These are phyloP conservation scores for Calephelis nemesis DNA, from an alignment of 1,140 invertebrate genomes.

Conservation along the genomic window DNA sequence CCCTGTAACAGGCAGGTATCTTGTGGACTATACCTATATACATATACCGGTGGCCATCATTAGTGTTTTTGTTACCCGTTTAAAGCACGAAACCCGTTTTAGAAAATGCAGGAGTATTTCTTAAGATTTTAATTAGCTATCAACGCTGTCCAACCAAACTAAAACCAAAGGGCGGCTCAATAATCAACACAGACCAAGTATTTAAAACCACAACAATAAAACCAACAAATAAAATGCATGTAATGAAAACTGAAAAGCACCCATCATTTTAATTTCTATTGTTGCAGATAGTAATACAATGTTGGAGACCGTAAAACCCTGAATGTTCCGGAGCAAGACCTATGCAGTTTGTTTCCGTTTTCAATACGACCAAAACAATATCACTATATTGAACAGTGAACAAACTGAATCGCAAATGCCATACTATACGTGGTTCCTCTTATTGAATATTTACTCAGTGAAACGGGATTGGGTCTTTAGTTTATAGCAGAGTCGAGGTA, in stretches of 20 bases:
- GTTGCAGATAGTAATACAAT: constrained; percentile 9
- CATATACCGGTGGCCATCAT: no score
- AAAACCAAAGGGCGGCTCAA: no score
- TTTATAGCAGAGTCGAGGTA: constrained; percentile 42
- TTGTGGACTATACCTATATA: no score
- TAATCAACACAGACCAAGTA: background rate
- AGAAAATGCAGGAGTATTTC: no score
- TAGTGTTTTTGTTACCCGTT: no score
- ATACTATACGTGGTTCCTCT: constrained; percentile 45
- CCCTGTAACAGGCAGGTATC: no score
- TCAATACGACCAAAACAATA: constrained; percentile 54
- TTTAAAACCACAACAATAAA: background rate
- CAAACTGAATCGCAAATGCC: constrained; percentile 50
- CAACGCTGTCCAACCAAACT: no score
- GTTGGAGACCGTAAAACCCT: constrained; percentile 13
- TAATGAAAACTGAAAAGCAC: constrained; percentile 3
- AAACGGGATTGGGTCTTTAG: constrained; percentile 32
- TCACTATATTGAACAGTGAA: constrained; percentile 53
- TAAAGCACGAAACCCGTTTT: no score
- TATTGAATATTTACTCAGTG: constrained; percentile 61
- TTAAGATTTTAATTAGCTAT: no score
- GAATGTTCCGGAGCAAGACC: constrained; percentile 21
- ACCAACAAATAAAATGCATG: background rate
- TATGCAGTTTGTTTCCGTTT: constrained; percentile 36
- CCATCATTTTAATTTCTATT: constrained; percentile 10